Base-by-base conservation (phyloP, 64 coral and sea anemone species). In the Dendronephthya gigantea region DNA sequence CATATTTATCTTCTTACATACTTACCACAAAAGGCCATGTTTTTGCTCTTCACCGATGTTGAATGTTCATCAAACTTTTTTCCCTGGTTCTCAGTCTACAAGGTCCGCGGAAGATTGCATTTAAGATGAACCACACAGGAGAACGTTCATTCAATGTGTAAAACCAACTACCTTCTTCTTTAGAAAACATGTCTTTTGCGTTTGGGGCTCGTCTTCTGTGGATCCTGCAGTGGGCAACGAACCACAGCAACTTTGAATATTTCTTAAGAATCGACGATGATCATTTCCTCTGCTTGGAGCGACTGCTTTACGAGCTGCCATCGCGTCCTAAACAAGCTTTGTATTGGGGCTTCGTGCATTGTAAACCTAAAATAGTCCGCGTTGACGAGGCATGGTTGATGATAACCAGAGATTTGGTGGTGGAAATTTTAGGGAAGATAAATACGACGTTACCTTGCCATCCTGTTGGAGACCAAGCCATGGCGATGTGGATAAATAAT, bases 311-410 rank as follows among this genome's bases (percentile, higher is more conserved):
- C 22, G 95, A 98, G 56, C 58, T 98, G 2, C 51, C 84, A 22
- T 85, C 27, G 2, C 85, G 92, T 27, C 95, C 95, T 2, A 83
- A 85, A 22, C 25, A 88, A 68, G 79, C 82, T 8, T 79, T 98
- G 4, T 98, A 98, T 43, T 98, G 95, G 95, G 95, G 95, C 0
- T 98, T 98, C 40, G 75, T 98, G 33, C 95, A 98, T 51, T 98
- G 95, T 82, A 72, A 84, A 32, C 92, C 92, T 37, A 87, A 86
- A 15, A 74, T 93, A 9, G 92, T 98, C 0, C 95, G 95, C 4
- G 90, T 98, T 9, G 95, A 98, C 17, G 95, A 98, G 82, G 95
- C 92, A 1, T 98, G 95, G 95, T 84, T 98, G 12, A 74, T 98
- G 37, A 4, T 98, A 8, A 91, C 92, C 35, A n/a, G 51, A 40